These are phyloP conservation scores for Vanessa atalanta DNA, from an alignment of 1,140 invertebrate species.

Conservation along the genomic window DNA sequence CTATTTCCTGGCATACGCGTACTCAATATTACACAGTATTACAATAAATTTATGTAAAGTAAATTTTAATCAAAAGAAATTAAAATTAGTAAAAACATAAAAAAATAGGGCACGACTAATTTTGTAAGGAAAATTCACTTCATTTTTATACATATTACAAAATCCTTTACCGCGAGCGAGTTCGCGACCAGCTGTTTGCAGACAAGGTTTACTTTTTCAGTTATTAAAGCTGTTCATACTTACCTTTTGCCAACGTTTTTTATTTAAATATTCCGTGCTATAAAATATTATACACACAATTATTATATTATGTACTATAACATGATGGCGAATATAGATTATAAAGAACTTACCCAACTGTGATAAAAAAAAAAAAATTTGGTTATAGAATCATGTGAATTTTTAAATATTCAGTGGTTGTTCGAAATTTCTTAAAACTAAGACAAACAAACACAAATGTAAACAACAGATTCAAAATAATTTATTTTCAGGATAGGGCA, in stretches of 20 bases:
- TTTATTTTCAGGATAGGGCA: too few relatives aligned
- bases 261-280: background rate
- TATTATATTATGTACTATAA: too few relatives aligned
- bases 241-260: background rate
- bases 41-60: background rate
- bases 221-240: constrained; percentile 28
- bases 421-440: too few relatives aligned
- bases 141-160: background rate
- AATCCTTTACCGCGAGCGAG: constrained; percentile 1
- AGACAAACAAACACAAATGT: too few relatives aligned
- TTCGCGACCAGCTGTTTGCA: constrained; percentile 7
- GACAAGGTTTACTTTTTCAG: constrained; percentile 18
- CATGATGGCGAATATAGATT: too few relatives aligned
- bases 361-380: too few relatives aligned
- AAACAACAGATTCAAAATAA: too few relatives aligned
- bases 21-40: too few relatives aligned
- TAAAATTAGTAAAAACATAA: background rate
- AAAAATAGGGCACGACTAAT: background rate
- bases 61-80: background rate
- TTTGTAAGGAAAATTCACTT: background rate
- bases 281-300: background rate
- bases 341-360: too few relatives aligned
- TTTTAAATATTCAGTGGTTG: too few relatives aligned
- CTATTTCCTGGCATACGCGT: too few relatives aligned
- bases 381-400: too few relatives aligned